Evolutionary conservation across 2,113 vertebrate genomes (phyloP).

Genomic region (Chascanopsetta lugubris): DNA sequence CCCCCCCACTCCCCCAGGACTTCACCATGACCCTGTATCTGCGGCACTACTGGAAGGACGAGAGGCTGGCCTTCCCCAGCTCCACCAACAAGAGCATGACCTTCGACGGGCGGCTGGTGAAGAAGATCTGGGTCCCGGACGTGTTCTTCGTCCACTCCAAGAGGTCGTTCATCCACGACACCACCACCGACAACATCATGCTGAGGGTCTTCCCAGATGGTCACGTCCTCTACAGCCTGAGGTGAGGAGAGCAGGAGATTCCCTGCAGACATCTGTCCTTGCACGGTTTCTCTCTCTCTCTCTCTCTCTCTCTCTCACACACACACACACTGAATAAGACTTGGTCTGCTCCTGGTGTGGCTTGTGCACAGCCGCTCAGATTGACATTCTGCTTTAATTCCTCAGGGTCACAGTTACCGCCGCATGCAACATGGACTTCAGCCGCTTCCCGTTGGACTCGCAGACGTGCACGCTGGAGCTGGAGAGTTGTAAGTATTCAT

Average conservation of each 20-base stretch:
- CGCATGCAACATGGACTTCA: slow-evolving; percentile 99
- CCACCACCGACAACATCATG: slow-evolving; percentile 97
- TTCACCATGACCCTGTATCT: slow-evolving; percentile 98
- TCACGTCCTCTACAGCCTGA: slow-evolving; percentile 94
- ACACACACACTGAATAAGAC: not conserved
- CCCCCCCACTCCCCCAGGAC: slow-evolving; percentile 77
- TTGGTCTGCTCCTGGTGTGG: not conserved
- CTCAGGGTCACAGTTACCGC: slow-evolving; percentile 94
- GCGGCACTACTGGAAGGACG: slow-evolving; percentile 96
- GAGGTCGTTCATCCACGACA: slow-evolving; percentile 93
- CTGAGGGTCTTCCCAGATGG: slow-evolving; percentile 93
- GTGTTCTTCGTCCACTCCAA: slow-evolving; percentile 97
- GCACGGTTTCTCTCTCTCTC: not conserved
- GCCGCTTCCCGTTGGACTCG: slow-evolving; percentile 93
- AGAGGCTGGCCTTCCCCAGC: slow-evolving; percentile 90
- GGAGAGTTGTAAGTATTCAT: slow-evolving; percentile 90
- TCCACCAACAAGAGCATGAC: slow-evolving; percentile 96
- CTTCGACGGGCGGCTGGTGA: slow-evolving; percentile 91
- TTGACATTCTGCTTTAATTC: slow-evolving; percentile 32
- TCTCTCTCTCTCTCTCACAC: too few relatives aligned
- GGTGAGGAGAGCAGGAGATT: slow-evolving; percentile 78
- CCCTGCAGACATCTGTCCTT: not conserved
- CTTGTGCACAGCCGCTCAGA: not conserved
- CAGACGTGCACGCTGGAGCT: slow-evolving; percentile 95
- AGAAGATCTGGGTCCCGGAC: slow-evolving; percentile 97